Base-by-base conservation (phyloP, 2,888 invertebrate species). In the Andrena trimmerana region DNA sequence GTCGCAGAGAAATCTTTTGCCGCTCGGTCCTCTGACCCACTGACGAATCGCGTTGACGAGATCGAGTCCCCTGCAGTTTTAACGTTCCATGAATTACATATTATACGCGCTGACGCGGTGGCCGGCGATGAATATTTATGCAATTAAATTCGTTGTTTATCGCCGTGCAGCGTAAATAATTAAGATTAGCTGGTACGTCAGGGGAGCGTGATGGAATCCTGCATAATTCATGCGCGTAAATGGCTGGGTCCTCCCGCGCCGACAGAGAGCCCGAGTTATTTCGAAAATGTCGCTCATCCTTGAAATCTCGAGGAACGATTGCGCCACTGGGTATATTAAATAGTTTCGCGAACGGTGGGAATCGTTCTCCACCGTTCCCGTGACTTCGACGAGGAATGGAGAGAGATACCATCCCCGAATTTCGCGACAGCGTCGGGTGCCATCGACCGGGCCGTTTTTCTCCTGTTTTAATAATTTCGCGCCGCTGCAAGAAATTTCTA, bases 71-170 rank as follows among this genome's bases (percentile, higher is more conserved):
- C 8, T 80, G 71, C 52, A 81, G 72, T 72, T 81, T 81, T 78
- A 67, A 78, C 48, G 57, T 78, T 63, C 31, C 67, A 81, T 81
- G 78, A 81, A 81, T 81, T 81, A 81, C 80, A 68, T 78, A 72
- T 78, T 67, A 72, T 62, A 50, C 71, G 50, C 24, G 33, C 54
- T 16, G 16, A 80, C 29, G 67, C 48, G 70, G 33, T 31, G n/a
- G 1, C 3, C 24, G 36, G 8, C 48, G 66, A 60, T 78, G 71
- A 78, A 81, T 81, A 81, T 78, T 81, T 63, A 78, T 57, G 62
- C 67, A 78, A 78, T 81, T 78, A 78, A 72, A 78, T 67, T 63
- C 54, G 72, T 78, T 81, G 80, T 78, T 78, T 71, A 78, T 72
- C 24, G 60, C 48, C 10, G 27, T 20, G 1, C 20, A 8, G 78